Evolutionary conservation across 1,140 invertebrate genomes (phyloP), one percentile per base, ranked within the genome.

Genomic region (Cotesia chilonis): DNA sequence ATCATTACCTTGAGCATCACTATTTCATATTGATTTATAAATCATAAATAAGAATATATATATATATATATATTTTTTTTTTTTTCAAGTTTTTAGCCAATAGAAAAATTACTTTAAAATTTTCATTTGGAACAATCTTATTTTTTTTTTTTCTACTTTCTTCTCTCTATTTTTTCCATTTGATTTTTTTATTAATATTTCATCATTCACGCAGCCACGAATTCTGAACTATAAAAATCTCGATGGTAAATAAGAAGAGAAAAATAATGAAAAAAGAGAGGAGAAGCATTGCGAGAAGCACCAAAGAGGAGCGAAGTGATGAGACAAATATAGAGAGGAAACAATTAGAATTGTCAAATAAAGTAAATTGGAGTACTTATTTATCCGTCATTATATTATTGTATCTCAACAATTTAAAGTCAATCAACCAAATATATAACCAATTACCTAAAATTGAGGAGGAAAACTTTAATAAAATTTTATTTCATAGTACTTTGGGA

Each of bases 191-290:
- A 4, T 10, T 51, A 5, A 9, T 55, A 55, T 20, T n/a, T 20
- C 63, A 35, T 65, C 70, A 52, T 59, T 54, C 41, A 57, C 52
- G 51, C 70, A 57, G 71, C 55, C 65, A 66, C 65, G 66, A 72
- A 74, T 72, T 72, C 60, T 59, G 60, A 64, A 68, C 67, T 70
- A 61, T 70, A 69, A 69, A 71, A 63, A 63, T 72, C 63, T 71
- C 52, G 54, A 68, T 66, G 20, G 71, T 47, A 72, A 76, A 67
- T 57, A 66, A 52, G 52, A 35, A 47, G 68, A 64, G 55, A n/a
- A 65, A 72, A 9, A 12, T 55, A 28, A 47, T 47, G 35, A 28
- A 52, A 47, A 69, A 67, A 66, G 20, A 17, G 54, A 72, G 59
- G 35, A n/a, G 60, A 28, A 54, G 47, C 14, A 38, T 37, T 55